Percentiles rank a stretch among this genome's conserved stretches.
phyloP scores from a whole-genome alignment of 2,113 vertebrate species.

The Marmota flaviventris region DNA sequence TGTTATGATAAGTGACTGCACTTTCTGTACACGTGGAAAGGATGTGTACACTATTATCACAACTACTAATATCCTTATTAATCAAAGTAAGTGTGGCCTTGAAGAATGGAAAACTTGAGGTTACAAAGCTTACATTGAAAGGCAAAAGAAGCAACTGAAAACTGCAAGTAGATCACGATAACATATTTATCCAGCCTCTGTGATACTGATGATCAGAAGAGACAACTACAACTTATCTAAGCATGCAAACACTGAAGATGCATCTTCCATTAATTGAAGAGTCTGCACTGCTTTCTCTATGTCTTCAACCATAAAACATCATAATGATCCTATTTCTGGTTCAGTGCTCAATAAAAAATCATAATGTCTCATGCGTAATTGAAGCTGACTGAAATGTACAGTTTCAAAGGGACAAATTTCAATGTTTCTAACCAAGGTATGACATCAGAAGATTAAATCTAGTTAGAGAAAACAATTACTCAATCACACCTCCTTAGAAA shows the following conservation, averaged over 20 bases:
- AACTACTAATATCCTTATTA: neutral
- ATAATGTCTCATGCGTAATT: neutral
- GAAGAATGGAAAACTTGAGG: neutral
- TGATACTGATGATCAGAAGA: neutral
- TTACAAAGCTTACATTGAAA: neutral
- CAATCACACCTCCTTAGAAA: neutral
- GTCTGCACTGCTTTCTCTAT: neutral
- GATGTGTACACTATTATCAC: neutral
- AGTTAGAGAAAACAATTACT: neutral
- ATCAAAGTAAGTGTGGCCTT: neutral
- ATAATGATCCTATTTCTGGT: constrained; percentile 13
- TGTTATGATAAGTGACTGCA: neutral
- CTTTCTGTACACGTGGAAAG: neutral
- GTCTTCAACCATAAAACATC: neutral
- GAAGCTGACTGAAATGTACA: neutral
- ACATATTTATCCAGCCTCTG: neutral
- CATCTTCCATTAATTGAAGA: neutral
- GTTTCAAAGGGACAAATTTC: constrained; percentile 36
- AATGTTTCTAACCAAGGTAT: neutral
- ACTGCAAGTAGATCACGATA: neutral
- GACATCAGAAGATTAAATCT: neutral
- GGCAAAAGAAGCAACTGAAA: neutral
- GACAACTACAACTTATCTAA: neutral
- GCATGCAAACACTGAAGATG: neutral
- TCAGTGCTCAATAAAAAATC: neutral